These are phyloP conservation scores for Sitta carolinensis DNA, from an alignment of 2,797 vertebrate genomes.

Conservation along the genomic window DNA sequence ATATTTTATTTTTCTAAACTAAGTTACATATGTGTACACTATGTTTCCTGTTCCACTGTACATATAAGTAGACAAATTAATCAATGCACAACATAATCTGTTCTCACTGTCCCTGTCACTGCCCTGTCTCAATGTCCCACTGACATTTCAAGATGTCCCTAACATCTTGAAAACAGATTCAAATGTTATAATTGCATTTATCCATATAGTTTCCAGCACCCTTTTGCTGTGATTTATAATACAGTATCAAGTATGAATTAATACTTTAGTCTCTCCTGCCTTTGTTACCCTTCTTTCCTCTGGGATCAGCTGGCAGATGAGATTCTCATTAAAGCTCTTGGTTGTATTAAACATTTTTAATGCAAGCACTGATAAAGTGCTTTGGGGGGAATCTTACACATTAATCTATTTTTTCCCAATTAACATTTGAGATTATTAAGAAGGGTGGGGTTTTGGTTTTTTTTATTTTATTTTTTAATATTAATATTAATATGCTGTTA, in stretches of 20 bases:
- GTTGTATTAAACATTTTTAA: neutral
- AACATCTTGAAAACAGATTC: neutral
- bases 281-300: neutral
- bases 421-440: neutral
- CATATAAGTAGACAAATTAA: neutral
- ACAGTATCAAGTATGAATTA: neutral
- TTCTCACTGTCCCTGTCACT: neutral
- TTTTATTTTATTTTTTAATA: too few species aligned
- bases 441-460: neutral
- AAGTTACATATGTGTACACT: neutral
- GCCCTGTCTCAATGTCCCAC: too few species aligned
- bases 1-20: neutral
- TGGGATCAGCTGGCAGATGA: neutral
- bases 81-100: neutral
- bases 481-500: neutral
- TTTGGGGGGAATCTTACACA: neutral
- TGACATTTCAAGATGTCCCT: too few species aligned
- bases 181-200: neutral
- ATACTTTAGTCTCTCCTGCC: neutral
- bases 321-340: neutral
- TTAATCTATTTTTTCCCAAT: neutral
- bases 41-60: neutral
- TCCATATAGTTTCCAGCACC: neutral
- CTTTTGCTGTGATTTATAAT: neutral
- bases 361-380: neutral